phyloP scores from a whole-genome alignment of 2,113 vertebrate species.

The Bubo bubo region DNA sequence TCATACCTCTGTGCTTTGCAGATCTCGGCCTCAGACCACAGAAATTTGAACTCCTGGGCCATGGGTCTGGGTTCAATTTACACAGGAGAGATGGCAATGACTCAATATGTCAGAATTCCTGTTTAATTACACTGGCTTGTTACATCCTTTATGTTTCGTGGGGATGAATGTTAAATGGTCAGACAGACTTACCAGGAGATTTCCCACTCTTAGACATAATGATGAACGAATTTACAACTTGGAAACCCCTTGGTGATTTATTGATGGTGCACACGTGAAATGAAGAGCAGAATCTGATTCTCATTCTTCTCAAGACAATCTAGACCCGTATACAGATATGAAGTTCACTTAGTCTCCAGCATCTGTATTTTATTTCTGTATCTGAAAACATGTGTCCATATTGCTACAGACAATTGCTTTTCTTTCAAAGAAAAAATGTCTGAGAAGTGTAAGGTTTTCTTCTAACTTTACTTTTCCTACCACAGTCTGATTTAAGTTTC shows the following conservation, averaged over 20 bases:
- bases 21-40: not conserved
- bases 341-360: not conserved
- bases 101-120: not conserved
- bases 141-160: not conserved
- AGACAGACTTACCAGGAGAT: not conserved
- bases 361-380: not conserved
- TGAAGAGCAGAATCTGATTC: not conserved
- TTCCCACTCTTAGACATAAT: not conserved
- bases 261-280: not conserved
- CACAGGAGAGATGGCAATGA: not conserved
- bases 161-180: not conserved
- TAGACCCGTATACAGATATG: not conserved
- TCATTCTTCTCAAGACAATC: not conserved
- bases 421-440: not conserved
- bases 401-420: not conserved
- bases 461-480: not conserved
- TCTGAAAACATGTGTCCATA: not conserved
- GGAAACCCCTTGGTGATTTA: not conserved
- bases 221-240: not conserved
- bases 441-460: not conserved
- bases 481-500: not conserved
- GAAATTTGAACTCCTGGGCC: not conserved
- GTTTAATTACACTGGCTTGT: not conserved
- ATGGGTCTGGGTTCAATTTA: not conserved
- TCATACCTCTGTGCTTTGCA: not conserved